Evolutionary conservation across 1,140 invertebrate genomes (phyloP).

Genomic region (Manduca sexta): DNA sequence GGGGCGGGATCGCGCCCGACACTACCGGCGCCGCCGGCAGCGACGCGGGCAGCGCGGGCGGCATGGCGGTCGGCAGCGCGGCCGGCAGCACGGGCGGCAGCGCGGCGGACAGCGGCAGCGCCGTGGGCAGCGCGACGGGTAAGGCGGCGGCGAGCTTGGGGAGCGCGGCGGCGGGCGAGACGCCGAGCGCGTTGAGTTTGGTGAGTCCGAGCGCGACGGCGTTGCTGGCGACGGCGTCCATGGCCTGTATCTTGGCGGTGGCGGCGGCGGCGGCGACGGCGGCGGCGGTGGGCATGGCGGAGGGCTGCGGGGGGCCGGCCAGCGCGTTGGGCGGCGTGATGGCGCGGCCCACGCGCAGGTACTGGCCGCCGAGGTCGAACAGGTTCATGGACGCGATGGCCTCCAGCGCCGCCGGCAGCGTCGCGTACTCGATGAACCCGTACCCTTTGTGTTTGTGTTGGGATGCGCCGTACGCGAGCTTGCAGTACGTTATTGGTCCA

Average conservation of each 20-base stretch:
- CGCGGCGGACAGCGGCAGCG: constrained; percentile 50
- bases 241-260: constrained; percentile 98
- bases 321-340: constrained; percentile 96
- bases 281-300: constrained; percentile 92
- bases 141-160: constrained; percentile 38
- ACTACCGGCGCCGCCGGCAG: constrained; percentile 9
- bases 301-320: constrained; percentile 82
- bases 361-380: constrained; percentile 98
- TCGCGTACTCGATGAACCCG: constrained; percentile 99
- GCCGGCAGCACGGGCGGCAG: constrained; percentile 22
- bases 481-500: constrained; percentile 95
- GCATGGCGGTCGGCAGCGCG: constrained; percentile 6
- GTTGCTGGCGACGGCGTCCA: constrained; percentile 94
- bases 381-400: constrained; percentile 99
- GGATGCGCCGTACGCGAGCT: constrained; percentile 89
- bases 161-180: constrained; percentile 35
- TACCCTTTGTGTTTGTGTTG: constrained; percentile 95
- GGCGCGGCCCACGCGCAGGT: constrained; percentile 94
- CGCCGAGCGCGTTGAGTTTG: constrained; percentile 71
- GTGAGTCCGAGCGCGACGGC: constrained; percentile 79
- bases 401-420: constrained; percentile 92
- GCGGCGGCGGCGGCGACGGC: constrained; percentile 97
- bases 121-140: constrained; percentile 27
- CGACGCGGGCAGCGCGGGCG: constrained; percentile 2
- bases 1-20: constrained; percentile 9